Evolutionary conservation across 2,888 invertebrate species (phyloP).

Genomic region (Dione vanillae): DNA sequence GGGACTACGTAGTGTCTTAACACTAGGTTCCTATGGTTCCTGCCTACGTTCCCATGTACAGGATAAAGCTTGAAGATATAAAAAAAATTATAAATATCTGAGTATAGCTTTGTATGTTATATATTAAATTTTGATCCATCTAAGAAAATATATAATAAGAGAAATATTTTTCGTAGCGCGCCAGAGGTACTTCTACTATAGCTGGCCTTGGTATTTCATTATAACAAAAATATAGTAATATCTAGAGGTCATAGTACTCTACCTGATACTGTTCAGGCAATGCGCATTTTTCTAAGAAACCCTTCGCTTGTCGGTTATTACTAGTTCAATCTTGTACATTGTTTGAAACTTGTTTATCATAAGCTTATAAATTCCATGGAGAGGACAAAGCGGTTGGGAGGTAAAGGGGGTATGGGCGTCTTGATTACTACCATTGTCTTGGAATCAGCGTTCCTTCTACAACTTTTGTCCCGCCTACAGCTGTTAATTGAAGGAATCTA

Average conservation of each 20-base stretch:
- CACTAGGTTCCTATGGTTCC: too few relatives aligned
- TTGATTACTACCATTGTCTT: slow-evolving; percentile 77
- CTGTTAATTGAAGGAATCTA: slow-evolving; percentile 50
- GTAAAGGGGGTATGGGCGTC: slow-evolving; percentile 51
- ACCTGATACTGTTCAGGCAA: slow-evolving; percentile 31
- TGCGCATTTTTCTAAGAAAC: slow-evolving; percentile 32
- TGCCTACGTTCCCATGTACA: too few relatives aligned
- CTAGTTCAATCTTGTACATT: slow-evolving; percentile 38
- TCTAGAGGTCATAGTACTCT: slow-evolving; percentile 21
- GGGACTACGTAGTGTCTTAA: too few relatives aligned
- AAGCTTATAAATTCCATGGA: slow-evolving; percentile 63
- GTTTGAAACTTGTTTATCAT: slow-evolving; percentile 45
- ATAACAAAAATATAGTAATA: slow-evolving; percentile 29
- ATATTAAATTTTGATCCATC: background rate
- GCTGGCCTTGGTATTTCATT: slow-evolving; percentile 28
- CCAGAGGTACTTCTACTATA: background rate
- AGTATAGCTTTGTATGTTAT: too few relatives aligned
- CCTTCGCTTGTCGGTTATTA: slow-evolving; percentile 27
- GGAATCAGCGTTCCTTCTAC: slow-evolving; percentile 63
- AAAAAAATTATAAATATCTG: too few relatives aligned
- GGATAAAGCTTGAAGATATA: too few relatives aligned
- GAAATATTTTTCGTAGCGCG: slow-evolving; percentile 10
- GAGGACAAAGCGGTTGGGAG: slow-evolving; percentile 50
- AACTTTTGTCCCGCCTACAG: slow-evolving; percentile 63
- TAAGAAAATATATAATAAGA: background rate